Conservation (phyloP, 1,140 invertebrate species). For the Aplysia californica region DNA sequence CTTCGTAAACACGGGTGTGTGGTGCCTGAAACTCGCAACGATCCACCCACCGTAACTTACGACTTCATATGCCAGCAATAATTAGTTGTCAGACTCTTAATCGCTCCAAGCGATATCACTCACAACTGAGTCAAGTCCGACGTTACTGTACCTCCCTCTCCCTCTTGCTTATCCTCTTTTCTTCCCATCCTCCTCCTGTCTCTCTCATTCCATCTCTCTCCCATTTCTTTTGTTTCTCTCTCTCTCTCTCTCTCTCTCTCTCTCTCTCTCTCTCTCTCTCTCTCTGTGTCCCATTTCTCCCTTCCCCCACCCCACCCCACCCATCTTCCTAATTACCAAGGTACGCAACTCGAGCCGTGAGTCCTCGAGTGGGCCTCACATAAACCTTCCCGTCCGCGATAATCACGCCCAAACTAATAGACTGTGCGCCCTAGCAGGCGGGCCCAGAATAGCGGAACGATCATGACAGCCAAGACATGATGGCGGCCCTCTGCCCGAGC, state of each 20-base stretch:
- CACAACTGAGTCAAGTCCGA: no score
- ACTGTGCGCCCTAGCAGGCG: no score
- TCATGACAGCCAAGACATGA: no score
- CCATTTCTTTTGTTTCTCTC: neutral
- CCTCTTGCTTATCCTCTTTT: neutral
- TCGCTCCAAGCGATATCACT: no score
- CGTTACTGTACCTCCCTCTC: no score
- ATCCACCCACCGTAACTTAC: no score
- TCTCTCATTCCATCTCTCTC: neutral
- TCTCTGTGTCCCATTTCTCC: neutral
- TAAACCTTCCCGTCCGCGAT: neutral
- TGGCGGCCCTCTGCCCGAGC: no score
- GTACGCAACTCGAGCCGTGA: neutral
- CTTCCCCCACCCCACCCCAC: neutral
- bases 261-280: constrained; percentile 15
- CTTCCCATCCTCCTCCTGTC: neutral
- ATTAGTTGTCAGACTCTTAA: no score
- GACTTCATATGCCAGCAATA: no score
- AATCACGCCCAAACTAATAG: neutral
- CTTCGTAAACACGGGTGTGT: no score
- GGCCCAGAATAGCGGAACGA: no score
- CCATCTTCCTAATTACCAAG: neutral
- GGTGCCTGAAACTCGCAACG: no score
- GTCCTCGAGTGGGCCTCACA: neutral
- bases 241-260: neutral